Evolutionary conservation across 2,888 invertebrate genomes (phyloP).

Genomic region (Dioctria rufipes): DNA sequence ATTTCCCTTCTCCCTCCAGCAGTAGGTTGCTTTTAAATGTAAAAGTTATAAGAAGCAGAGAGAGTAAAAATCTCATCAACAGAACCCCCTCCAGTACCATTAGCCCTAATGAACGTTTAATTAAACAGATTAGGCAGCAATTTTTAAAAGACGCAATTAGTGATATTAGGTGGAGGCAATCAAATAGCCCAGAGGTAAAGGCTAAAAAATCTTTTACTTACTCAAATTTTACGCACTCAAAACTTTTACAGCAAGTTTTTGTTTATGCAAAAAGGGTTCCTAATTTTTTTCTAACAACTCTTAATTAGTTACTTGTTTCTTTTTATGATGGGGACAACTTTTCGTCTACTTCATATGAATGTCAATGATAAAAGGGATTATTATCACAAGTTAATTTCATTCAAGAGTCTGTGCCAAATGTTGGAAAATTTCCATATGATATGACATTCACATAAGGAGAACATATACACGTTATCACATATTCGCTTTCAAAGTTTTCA

Average conservation of each 20-base stretch:
- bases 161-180: constrained; percentile 6
- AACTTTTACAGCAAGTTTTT: neutral
- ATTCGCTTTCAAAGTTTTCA: neutral
- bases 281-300: neutral
- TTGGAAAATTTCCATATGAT: neutral
- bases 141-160: neutral
- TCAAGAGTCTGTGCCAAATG: neutral
- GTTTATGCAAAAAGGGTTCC: neutral
- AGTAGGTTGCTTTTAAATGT: neutral
- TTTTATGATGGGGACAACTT: neutral
- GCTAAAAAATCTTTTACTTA: neutral
- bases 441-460: neutral
- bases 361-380: neutral
- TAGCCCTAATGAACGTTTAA: constrained; percentile 3
- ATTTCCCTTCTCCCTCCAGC: neutral
- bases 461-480: neutral
- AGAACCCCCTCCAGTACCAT: neutral
- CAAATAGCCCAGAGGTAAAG: neutral
- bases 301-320: constrained; percentile 5
- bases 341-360: neutral
- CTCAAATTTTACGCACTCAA: neutral
- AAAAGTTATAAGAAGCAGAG: neutral
- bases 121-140: constrained; percentile 1
- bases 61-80: neutral
- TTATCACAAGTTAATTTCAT: neutral